These are phyloP conservation scores for Drosophila rhopaloa DNA, from an alignment of 1,140 invertebrate genomes.

Conservation along the genomic window DNA sequence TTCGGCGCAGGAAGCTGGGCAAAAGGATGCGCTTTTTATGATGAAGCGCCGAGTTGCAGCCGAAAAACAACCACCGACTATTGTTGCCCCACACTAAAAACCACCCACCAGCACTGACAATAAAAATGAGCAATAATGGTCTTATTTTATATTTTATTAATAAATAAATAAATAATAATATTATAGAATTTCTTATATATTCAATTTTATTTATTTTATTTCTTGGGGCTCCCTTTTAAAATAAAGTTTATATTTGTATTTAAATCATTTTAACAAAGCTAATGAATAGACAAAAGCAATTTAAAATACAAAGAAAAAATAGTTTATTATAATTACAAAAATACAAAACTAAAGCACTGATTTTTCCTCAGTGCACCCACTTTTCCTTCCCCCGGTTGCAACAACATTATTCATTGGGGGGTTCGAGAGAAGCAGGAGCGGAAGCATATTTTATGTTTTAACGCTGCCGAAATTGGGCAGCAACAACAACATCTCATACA, in stretches of 20 bases:
- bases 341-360: not conserved
- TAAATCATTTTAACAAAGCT: too few species aligned
- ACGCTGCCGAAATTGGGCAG: slow-evolving; percentile 78
- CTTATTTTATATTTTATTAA: too few species aligned
- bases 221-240: too few species aligned
- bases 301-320: not conserved
- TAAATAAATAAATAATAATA: too few species aligned
- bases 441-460: slow-evolving; percentile 84
- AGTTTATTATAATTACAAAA: too few species aligned
- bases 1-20: slow-evolving; percentile 59
- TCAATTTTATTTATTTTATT: too few species aligned
- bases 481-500: slow-evolving; percentile 73
- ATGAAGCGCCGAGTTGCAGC: slow-evolving; percentile 71
- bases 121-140: not conserved
- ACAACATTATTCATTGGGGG: slow-evolving; percentile 77
- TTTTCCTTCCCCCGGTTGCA: slow-evolving; percentile 32
- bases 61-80: slow-evolving; percentile 68
- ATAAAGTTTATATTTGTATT: too few species aligned
- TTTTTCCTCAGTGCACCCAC: not conserved
- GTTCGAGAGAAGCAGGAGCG: slow-evolving; percentile 41
- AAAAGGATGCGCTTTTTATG: slow-evolving; percentile 81
- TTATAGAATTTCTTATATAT: too few species aligned
- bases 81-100: slow-evolving; percentile 24
- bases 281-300: too few species aligned
- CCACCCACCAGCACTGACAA: slow-evolving; percentile 33